Evolutionary conservation across 2,113 vertebrate genomes (phyloP).

Genomic region (Zosterops pallidus): DNA sequence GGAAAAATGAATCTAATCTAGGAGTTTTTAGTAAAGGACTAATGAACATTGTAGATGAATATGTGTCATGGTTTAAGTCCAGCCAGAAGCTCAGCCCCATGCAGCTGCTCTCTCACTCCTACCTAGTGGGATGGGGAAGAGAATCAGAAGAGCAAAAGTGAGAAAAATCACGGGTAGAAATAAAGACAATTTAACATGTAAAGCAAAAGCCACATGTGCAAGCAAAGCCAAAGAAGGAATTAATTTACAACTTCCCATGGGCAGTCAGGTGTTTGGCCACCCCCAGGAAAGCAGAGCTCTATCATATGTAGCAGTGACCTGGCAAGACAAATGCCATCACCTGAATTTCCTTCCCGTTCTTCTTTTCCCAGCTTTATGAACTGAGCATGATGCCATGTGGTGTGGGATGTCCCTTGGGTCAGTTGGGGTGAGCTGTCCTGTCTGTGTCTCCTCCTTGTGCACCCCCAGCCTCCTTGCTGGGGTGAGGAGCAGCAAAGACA

Average conservation of each 20-base stretch:
- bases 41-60: background rate
- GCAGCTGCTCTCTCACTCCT: background rate
- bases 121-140: background rate
- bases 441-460: background rate
- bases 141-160: background rate
- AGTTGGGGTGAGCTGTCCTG: background rate
- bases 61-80: background rate
- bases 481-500: background rate
- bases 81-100: background rate
- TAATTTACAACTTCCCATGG: fast-evolving
- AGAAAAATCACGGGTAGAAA: background rate
- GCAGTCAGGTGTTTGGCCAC: background rate
- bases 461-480: fast-evolving
- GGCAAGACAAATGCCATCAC: background rate
- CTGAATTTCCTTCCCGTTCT: background rate
- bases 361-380: background rate
- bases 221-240: background rate
- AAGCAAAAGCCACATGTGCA: background rate
- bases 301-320: fast-evolving
- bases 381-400: fast-evolving
- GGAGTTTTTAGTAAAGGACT: background rate
- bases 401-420: background rate
- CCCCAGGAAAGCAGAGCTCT: background rate
- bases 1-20: background rate
- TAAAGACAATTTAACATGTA: background rate